Evolutionary conservation across 2,888 invertebrate species (phyloP).

Genomic region (Sipunculus nudus): DNA sequence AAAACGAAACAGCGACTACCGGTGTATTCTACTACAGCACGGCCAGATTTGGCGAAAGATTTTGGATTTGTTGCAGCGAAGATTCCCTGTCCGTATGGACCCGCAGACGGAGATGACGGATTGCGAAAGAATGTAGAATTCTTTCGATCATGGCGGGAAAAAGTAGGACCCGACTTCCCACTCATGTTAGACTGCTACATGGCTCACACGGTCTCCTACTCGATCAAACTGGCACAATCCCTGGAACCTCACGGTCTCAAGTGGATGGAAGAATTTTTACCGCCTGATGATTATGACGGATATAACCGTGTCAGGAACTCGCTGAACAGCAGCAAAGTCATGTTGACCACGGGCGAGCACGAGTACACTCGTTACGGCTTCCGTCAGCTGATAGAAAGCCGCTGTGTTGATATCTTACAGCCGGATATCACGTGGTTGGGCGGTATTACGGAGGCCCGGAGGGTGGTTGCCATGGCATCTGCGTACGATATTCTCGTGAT

Average conservation of each 20-base stretch:
- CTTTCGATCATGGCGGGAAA: constrained; percentile 54
- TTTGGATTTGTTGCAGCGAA: constrained; percentile 61
- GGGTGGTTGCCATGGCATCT: constrained; percentile 60
- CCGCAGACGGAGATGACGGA: constrained; percentile 57
- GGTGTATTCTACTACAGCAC: constrained; percentile 58
- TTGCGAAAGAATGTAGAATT: constrained; percentile 55
- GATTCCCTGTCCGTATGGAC: constrained; percentile 58
- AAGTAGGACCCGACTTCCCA: constrained; percentile 59
- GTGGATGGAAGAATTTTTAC: constrained; percentile 62
- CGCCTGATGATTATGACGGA: constrained; percentile 59
- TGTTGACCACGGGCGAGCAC: constrained; percentile 61
- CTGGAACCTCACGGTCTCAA: constrained; percentile 56
- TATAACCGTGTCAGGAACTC: constrained; percentile 43
- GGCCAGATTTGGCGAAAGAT: constrained; percentile 57
- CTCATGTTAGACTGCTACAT: constrained; percentile 62
- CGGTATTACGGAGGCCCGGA: constrained; percentile 60
- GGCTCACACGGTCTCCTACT: constrained; percentile 57
- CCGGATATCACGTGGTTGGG: constrained; percentile 64
- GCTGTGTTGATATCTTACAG: constrained; percentile 61
- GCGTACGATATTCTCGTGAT: constrained; percentile 57
- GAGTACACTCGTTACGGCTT: constrained; percentile 62
- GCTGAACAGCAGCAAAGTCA: constrained; percentile 48
- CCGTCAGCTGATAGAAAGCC: constrained; percentile 50
- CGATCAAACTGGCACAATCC: constrained; percentile 51
- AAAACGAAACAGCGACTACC: constrained; percentile 59